Evolutionary conservation across 2,113 vertebrate genomes (phyloP), one percentile per base, ranked within the genome.

Genomic region (Neolamprologus ventralis): DNA sequence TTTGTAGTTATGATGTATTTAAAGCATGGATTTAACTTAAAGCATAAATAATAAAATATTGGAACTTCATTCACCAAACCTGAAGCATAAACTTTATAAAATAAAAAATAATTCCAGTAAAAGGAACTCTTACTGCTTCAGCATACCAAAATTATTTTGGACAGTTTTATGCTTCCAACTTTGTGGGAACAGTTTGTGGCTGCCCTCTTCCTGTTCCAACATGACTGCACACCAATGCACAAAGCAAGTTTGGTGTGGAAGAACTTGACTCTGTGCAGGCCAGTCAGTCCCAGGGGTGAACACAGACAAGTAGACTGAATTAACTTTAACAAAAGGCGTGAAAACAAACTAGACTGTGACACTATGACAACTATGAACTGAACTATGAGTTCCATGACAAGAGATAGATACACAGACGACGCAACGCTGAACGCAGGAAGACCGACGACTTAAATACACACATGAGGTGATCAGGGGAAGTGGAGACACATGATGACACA

Each of bases 341-440:
- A 60, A 60, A 60, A 31, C 57, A 60, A 60, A 60, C 28, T 31
- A 60, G 57, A 60, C 57, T 60, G 57, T 16, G 23, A 26, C 12
- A 57, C 54, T 26, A 7, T 23, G 53, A 26, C 54, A 55, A 55
- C 54, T 55, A 26, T 17, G 5, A 60, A 10, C 28, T 60, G 57
- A 60, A 31, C 26, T 60, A 16, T 16, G 23, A 31, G 26, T 31
- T 31, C 14, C 0, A 58, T 58, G 26, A 58, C 26, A 58, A 0
- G 14, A 0, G 1, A 1, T 9, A 4, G 26, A 17, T 17, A 58
- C 26, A 31, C 57, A 58, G 57, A 58, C 2, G 1, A 58, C 5
- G 0, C 57, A 17, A 31, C 1, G 0, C 55, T 9, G 8, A 58
- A 58, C 23, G 28, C 23, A 58, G 55, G 55, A 58, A 58, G 4